Evolutionary conservation across 23 tunicate species (phyloP), one percentile per base, ranked within the genome.

Genomic region (Ascidia mentula): DNA sequence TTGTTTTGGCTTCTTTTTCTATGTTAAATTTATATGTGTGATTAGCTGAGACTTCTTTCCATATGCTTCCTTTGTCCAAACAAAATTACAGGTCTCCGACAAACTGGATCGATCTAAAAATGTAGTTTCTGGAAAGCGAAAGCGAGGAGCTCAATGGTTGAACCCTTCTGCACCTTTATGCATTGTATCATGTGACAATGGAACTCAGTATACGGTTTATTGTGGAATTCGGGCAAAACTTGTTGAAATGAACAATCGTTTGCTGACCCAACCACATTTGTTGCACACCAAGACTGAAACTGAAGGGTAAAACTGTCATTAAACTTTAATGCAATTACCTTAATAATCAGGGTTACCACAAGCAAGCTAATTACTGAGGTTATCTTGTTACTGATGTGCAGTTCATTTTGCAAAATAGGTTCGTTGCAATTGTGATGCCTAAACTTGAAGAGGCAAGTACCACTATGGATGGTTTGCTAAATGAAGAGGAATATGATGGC

Each of bases 111-210:
- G 91, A 6, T 79, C 86, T 0, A 40, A 69, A 18, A 92, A 87
- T 79, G 60, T 40, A 2, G 97, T 92, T 0, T 87, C 92, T 24
- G 97, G 97, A 17, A 92, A 92, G 72, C 87, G 97, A 24, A 92
- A 92, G 78, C 81, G 97, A 20, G 97, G 97, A 5, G 97, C 97
- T 34, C 97, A 92, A 32, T 92, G 97, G 97, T 69, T 92, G 45
- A 87, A 92, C 46, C 82, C 83, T 17, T 59, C 45, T 40, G 83
- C 89, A 22, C 89, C 92, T 18, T 34, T 92, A 28, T 92, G 97
- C 80, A 74, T 79, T 40, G 40, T 92, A 13, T 74, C 92, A 15
- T 80, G 86, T 28, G 77, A 53, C 46, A 89, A 92, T 79, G 97
- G 85, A 22, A 31, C 79, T 17, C 40, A 59, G 0, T 46, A 82